phyloP scores from a whole-genome alignment of 2,113 vertebrate genomes.

The Halcyon senegalensis region DNA sequence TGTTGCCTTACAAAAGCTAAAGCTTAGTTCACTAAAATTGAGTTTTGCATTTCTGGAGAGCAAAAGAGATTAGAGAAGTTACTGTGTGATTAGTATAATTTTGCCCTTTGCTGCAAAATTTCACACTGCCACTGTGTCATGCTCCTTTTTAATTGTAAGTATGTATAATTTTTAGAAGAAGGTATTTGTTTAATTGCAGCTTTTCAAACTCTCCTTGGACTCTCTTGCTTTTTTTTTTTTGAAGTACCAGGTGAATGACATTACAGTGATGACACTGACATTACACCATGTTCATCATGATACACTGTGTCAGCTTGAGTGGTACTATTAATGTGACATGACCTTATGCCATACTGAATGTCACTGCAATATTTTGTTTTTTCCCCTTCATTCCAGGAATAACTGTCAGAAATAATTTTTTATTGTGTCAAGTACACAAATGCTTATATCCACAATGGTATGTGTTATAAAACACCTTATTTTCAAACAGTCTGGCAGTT shows the following conservation, averaged over 20 bases:
- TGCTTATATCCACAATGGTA: not conserved
- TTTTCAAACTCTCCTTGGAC: not conserved
- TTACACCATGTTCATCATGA: not conserved
- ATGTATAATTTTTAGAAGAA: not conserved
- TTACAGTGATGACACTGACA: not conserved
- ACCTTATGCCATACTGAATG: not conserved
- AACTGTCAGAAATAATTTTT: slow-evolving; percentile 18
- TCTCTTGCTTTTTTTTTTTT: fast-evolving
- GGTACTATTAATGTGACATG: not conserved
- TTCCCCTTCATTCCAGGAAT: not conserved
- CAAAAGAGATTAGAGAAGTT: not conserved
- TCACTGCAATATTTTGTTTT: not conserved
- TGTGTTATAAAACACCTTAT: not conserved
- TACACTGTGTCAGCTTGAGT: not conserved
- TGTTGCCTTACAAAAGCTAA: not conserved
- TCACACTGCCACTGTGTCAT: not conserved
- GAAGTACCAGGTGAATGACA: not conserved
- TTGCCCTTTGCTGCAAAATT: not conserved
- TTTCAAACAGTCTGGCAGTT: not conserved
- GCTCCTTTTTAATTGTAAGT: not conserved
- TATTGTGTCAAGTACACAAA: slow-evolving; percentile 11
- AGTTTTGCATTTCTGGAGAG: not conserved
- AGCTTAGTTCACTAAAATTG: not conserved
- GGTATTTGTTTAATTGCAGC: not conserved
- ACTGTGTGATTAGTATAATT: not conserved